A percentile compares a stretch with the other conserved stretches of the same genome.
These are phyloP conservation scores for Grapholita molesta DNA, from an alignment of 1,140 invertebrate genomes.

Conservation along the genomic window DNA sequence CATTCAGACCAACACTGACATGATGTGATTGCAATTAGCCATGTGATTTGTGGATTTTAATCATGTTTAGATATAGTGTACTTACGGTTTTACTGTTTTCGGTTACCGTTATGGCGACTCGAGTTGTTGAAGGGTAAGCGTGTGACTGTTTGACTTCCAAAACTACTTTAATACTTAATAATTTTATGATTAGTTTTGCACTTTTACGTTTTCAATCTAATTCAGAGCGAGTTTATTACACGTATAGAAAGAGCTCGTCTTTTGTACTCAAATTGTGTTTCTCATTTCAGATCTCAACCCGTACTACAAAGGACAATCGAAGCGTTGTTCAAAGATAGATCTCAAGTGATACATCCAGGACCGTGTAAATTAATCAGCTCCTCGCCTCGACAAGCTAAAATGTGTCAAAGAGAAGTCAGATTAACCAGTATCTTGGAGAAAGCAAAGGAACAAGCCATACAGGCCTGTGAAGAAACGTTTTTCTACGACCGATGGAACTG, in stretches of 20 bases:
- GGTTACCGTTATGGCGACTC: conserved; percentile 47
- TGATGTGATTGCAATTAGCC: conserved; percentile 37
- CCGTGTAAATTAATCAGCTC: conserved; percentile 49
- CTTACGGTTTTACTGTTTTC: conserved; percentile 46
- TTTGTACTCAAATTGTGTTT: conserved; percentile 5
- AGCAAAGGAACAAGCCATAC: conserved; percentile 77
- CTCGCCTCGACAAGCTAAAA: conserved; percentile 56
- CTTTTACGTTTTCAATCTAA: not conserved
- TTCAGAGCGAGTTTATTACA: too few relatives aligned
- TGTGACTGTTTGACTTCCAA: too few relatives aligned
- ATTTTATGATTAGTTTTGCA: too few relatives aligned
- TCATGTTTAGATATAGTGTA: conserved; percentile 58
- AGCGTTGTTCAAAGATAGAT: conserved; percentile 56
- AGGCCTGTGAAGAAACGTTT: conserved; percentile 79
- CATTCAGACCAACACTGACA: conserved; percentile 27
- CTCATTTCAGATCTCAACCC: conserved; percentile 54
- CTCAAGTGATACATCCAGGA: conserved; percentile 48
- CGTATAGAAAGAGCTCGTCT: not conserved
- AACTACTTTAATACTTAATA: too few relatives aligned
- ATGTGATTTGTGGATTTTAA: conserved; percentile 47
- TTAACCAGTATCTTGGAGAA: conserved; percentile 71
- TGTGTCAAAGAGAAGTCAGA: conserved; percentile 77
- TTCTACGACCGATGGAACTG: conserved; percentile 83
- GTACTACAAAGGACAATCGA: conserved; percentile 61
- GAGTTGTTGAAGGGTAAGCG: conserved; percentile 59